These are phyloP conservation scores for Eristalinus aeneus DNA, from an alignment of 2,888 invertebrate species.

Conservation along the genomic window DNA sequence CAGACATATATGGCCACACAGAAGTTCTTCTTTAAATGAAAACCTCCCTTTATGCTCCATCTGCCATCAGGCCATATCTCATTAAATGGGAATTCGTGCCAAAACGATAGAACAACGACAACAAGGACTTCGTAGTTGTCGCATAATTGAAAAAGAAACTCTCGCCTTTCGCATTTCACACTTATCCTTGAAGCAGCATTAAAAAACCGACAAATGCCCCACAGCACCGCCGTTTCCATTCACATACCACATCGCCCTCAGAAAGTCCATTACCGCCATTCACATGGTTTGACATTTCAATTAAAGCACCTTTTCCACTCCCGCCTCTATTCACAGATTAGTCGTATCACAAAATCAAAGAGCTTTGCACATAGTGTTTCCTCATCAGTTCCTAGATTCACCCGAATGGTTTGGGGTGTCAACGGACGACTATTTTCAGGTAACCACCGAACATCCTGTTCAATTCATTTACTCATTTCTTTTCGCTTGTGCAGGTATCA, in stretches of 20 bases:
- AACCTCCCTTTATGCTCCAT: too few relatives aligned
- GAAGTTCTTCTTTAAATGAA: too few relatives aligned
- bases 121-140: too few relatives aligned
- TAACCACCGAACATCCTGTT: constrained; percentile 76
- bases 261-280: background rate
- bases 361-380: constrained; percentile 91
- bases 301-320: background rate
- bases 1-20: too few relatives aligned
- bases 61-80: too few relatives aligned
- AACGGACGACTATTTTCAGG: constrained; percentile 93
- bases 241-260: background rate
- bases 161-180: too few relatives aligned
- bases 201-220: too few relatives aligned
- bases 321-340: constrained; percentile 82
- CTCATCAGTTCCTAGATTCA: constrained; percentile 93
- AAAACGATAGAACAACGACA: too few relatives aligned
- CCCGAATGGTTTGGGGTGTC: constrained; percentile 95
- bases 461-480: background rate
- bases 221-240: too few relatives aligned
- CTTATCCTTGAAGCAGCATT: too few relatives aligned
- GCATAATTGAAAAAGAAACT: too few relatives aligned
- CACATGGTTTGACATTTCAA: background rate
- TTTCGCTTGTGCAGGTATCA: constrained; percentile 84
- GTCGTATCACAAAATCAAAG: constrained; percentile 92
- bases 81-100: too few relatives aligned